Evolutionary conservation across 2,888 invertebrate genomes (phyloP), one percentile per base, ranked within the genome.

Genomic region (Leucania comma): DNA sequence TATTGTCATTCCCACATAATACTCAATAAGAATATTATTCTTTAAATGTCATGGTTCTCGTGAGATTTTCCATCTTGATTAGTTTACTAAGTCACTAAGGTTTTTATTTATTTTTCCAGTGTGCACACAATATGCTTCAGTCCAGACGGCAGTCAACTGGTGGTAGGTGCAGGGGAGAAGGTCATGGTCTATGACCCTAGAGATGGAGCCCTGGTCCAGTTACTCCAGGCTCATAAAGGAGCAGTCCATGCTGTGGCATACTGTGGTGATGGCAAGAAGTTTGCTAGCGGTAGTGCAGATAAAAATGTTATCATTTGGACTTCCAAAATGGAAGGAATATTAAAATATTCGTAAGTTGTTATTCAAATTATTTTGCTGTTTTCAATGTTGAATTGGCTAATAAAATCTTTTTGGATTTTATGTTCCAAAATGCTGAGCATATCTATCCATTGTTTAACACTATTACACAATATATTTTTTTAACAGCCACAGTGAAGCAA

Each of bases 231-330:
- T 0, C 99, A 99, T 91, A 99, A 99, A 93, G 99, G 99, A 78
- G 97, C 97, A 22, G 99, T 99, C 0, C 98, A 99, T 91, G 98
- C 99, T 83, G 98, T 99, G 0, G 97, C 98, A 48, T 99, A 99
- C 94, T 98, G 99, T 0, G 97, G 96, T 86, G 99, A 99, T 96
- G 99, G 99, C 0, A 98, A 99, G 89, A 97, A 98, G 86, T 99
- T 99, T 97, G 99, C 99, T 0, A 99, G 99, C 42, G 99, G 99
- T 1, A 98, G 99, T 87, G 98, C 99, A 3, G 99, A 99, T 91
- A 99, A 99, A 95, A 98, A 98, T 91, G 99, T 99, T 59, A 99
- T 99, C 78, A 98, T 99, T 83, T 99, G 99, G 99, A 99, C 98
- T 1, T 98, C 98, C 46, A 99, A 99, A 94, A 97, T 99, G 87